These are phyloP conservation scores for Sylvia atricapilla DNA, from an alignment of 2,113 vertebrate genomes.

Conservation along the genomic window DNA sequence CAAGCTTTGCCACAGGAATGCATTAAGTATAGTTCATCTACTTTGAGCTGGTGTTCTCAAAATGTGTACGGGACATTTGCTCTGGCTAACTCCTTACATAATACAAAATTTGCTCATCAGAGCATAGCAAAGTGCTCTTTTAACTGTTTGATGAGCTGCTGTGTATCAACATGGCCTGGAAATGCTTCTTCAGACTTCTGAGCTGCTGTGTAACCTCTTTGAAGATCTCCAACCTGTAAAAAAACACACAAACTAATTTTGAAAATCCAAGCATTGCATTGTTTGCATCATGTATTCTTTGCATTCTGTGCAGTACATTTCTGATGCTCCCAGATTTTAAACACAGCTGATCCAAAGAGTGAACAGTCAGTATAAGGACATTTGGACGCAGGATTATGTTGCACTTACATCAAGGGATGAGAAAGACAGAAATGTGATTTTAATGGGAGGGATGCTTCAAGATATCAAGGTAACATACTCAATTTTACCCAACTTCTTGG, in stretches of 20 bases:
- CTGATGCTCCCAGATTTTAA: not conserved
- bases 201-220: conserved; percentile 90
- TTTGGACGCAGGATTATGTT: not conserved
- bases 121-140: conserved; percentile 88
- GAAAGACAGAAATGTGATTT: not conserved
- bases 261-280: not conserved
- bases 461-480: not conserved
- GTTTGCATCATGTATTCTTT: not conserved
- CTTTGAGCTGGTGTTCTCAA: not conserved
- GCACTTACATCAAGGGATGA: not conserved
- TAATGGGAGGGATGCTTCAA: not conserved
- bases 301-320: not conserved
- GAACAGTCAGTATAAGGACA: not conserved
- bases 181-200: conserved; percentile 88
- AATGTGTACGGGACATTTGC: not conserved
- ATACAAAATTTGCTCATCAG: conserved; percentile 58
- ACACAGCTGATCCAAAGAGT: not conserved
- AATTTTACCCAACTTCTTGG: not conserved
- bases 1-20: not conserved
- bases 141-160: conserved; percentile 88
- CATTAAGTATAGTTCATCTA: not conserved
- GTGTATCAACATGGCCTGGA: conserved; percentile 92
- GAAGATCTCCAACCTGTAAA: conserved; percentile 91
- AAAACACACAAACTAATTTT: not conserved
- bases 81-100: not conserved